phyloP scores from a whole-genome alignment of 1,140 invertebrate genomes.

The Drosophila repleta region DNA sequence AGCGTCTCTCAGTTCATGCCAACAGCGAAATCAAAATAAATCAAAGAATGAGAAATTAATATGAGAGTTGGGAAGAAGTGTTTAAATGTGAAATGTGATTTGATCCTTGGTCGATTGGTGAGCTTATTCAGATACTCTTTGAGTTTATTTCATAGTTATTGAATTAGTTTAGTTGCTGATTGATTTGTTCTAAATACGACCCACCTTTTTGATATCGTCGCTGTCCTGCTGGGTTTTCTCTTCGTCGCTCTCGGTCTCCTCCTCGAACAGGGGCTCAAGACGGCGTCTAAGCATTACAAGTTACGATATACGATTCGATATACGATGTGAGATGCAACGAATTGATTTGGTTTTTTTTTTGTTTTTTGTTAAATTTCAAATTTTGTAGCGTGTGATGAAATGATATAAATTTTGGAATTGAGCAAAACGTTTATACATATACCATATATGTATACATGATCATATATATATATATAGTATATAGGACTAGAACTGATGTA shows the following conservation, averaged over 20 bases:
- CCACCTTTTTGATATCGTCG: slow-evolving; percentile 84
- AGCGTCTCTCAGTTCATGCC: too few species aligned
- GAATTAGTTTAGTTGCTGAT: slow-evolving; percentile 9
- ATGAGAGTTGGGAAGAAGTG: background rate
- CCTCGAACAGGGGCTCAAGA: slow-evolving; percentile 88
- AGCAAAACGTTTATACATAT: slow-evolving; percentile 38
- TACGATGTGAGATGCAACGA: slow-evolving; percentile 67
- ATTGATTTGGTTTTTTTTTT: slow-evolving; percentile 53
- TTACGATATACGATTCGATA: slow-evolving; percentile 63
- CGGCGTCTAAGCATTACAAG: slow-evolving; percentile 84
- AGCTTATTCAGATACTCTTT: background rate
- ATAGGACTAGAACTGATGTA: slow-evolving; percentile 13
- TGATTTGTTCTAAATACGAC: slow-evolving; percentile 78
- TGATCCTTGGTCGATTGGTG: background rate
- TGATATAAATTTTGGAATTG: slow-evolving; percentile 64
- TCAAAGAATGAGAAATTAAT: too few species aligned
- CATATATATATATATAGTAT: slow-evolving; percentile 11
- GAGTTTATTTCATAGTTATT: slow-evolving; percentile 5
- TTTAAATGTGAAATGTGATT: slow-evolving; percentile 20
- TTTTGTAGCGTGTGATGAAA: slow-evolving; percentile 54
- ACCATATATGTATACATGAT: slow-evolving; percentile 3
- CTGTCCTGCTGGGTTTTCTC: slow-evolving; percentile 83
- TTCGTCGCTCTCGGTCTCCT: slow-evolving; percentile 85
- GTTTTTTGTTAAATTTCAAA: slow-evolving; percentile 43
- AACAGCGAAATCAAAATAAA: background rate